Conservation (phyloP, 2,113 vertebrate genomes). For the Seriola aureovittata region DNA sequence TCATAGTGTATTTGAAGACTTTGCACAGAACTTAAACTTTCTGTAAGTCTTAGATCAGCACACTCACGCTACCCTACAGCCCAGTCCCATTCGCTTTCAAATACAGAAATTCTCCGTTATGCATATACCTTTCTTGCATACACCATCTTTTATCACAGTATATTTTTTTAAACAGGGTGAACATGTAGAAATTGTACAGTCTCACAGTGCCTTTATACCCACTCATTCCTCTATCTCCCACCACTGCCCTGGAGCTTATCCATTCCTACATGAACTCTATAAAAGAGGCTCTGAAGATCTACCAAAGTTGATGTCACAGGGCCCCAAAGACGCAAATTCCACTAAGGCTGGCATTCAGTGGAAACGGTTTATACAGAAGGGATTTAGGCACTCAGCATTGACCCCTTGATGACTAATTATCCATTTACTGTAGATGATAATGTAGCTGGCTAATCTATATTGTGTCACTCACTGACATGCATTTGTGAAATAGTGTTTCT, state of each 20-base stretch:
- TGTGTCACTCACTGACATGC: not conserved
- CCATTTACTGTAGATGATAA: conserved; percentile 10
- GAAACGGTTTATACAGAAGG: not conserved
- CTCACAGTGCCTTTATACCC: not conserved
- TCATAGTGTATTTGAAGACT: not conserved
- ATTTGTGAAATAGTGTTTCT: conserved; percentile 25
- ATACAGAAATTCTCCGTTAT: not conserved
- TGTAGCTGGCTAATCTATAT: not conserved
- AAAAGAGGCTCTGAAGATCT: conserved; percentile 10
- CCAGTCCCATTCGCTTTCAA: conserved; percentile 8
- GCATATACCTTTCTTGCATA: conserved; percentile 4
- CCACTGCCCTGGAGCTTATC: conserved; percentile 24
- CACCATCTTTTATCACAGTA: not conserved
- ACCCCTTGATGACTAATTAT: conserved; percentile 40
- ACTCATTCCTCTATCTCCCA: not conserved
- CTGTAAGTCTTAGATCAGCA: not conserved
- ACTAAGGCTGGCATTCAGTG: not conserved
- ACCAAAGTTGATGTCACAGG: not conserved
- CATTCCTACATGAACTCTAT: not conserved
- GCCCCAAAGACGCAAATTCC: conserved; percentile 7
- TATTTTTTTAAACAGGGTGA: conserved; percentile 4
- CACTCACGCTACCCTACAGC: not conserved
- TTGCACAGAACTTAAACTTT: not conserved
- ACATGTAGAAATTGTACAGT: conserved; percentile 1
- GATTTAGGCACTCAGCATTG: conserved; percentile 7